These are phyloP conservation scores for Labeo rohita DNA, from an alignment of 2,113 vertebrate genomes.

Conservation along the genomic window DNA sequence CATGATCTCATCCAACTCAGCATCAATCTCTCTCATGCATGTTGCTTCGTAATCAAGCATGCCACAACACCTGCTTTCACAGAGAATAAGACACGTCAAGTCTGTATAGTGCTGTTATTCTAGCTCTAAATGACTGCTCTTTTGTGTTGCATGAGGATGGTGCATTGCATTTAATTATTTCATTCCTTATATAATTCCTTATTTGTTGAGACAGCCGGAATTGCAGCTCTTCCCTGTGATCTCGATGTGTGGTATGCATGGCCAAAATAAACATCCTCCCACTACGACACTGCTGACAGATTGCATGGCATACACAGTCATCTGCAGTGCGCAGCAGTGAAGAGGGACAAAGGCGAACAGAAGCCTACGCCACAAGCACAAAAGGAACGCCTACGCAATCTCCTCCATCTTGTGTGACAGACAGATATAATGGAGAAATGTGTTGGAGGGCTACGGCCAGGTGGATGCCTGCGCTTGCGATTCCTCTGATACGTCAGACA, in stretches of 20 bases:
- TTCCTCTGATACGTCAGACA: slow-evolving; percentile 40
- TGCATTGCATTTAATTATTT: slow-evolving; percentile 42
- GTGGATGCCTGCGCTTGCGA: not conserved
- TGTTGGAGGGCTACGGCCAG: slow-evolving; percentile 32
- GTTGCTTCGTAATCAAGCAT: not conserved
- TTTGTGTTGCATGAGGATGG: slow-evolving; percentile 41
- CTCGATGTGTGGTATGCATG: slow-evolving; percentile 43
- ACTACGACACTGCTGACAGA: slow-evolving; percentile 50
- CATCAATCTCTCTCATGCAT: slow-evolving; percentile 10
- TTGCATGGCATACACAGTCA: slow-evolving; percentile 51
- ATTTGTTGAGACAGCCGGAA: slow-evolving; percentile 47
- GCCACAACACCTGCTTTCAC: slow-evolving; percentile 31
- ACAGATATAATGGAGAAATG: slow-evolving; percentile 53
- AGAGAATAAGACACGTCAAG: not conserved
- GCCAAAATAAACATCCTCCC: slow-evolving; percentile 61
- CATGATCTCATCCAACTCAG: not conserved
- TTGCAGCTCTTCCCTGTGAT: slow-evolving; percentile 49
- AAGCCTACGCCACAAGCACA: slow-evolving; percentile 34
- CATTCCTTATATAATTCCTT: slow-evolving; percentile 53
- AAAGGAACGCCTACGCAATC: slow-evolving; percentile 50
- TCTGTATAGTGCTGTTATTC: slow-evolving; percentile 24
- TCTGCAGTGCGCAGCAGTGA: slow-evolving; percentile 44
- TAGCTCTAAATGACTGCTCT: slow-evolving; percentile 33
- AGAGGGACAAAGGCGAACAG: slow-evolving; percentile 41
- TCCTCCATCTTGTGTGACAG: slow-evolving; percentile 52